Conservation (phyloP, 1,140 invertebrate genomes). For the Episyrphus balteatus region DNA sequence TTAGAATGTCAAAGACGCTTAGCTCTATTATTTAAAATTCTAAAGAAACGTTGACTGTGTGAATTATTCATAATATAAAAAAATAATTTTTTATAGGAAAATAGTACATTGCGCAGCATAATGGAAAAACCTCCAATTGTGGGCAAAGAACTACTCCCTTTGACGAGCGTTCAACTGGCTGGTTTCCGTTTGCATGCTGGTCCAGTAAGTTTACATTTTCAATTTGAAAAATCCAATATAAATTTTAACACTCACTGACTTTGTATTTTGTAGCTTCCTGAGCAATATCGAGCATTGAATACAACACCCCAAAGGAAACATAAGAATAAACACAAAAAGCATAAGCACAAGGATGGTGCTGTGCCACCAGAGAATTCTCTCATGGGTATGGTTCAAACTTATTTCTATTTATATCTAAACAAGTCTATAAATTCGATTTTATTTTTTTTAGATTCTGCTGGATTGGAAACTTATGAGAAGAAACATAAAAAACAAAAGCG, state of each 20-base stretch:
- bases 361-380: conserved; percentile 57
- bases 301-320: conserved; percentile 85
- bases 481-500: conserved; percentile 93
- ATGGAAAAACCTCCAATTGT: conserved; percentile 96
- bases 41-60: too few relatives aligned
- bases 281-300: conserved; percentile 90
- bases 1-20: too few relatives aligned
- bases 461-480: conserved; percentile 79
- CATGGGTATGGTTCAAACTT: conserved; percentile 33
- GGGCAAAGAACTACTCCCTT: conserved; percentile 83
- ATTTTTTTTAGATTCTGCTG: conserved; percentile 43
- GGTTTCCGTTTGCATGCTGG: conserved; percentile 94
- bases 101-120: conserved; percentile 81
- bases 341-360: conserved; percentile 79
- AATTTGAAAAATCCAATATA: not conserved
- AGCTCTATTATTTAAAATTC: too few relatives aligned
- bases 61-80: too few relatives aligned
- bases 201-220: conserved; percentile 53
- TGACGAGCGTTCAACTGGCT: conserved; percentile 79
- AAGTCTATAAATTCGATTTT: not conserved
- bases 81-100: conserved; percentile 42
- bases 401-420: not conserved
- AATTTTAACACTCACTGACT: not conserved
- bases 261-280: conserved; percentile 71
- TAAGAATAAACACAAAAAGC: conserved; percentile 91